Evolutionary conservation across 64 coral and sea anemone genomes (phyloP).

Genomic region (Pocillopora verrucosa): DNA sequence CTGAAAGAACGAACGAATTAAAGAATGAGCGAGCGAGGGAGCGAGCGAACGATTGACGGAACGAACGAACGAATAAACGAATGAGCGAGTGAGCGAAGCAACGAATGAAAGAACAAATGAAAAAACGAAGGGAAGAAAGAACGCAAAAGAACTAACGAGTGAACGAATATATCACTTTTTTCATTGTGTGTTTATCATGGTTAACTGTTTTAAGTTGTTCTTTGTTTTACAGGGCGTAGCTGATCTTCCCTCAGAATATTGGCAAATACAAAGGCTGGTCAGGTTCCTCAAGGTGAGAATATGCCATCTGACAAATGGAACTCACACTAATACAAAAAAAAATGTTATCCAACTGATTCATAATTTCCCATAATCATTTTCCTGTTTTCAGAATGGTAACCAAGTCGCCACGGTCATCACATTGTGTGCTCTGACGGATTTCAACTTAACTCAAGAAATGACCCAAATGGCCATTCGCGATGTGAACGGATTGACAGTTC

Average conservation of each 20-base stretch:
- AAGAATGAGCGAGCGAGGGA: too few species aligned
- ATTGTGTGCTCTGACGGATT: slow-evolving; percentile 84
- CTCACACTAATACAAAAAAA: not conserved
- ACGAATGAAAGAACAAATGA: too few species aligned
- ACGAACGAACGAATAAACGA: too few species aligned
- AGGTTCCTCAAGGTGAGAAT: slow-evolving; percentile 79
- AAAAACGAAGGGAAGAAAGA: too few species aligned
- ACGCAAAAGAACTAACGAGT: too few species aligned
- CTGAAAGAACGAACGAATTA: too few species aligned
- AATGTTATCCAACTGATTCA: not conserved
- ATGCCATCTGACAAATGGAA: not conserved
- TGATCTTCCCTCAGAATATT: slow-evolving; percentile 86
- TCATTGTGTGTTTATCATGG: too few species aligned
- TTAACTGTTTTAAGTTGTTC: not conserved
- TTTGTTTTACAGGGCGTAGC: slow-evolving; percentile 45
- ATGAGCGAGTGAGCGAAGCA: too few species aligned
- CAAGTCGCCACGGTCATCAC: slow-evolving; percentile 84
- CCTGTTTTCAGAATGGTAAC: slow-evolving; percentile 81
- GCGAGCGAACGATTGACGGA: too few species aligned
- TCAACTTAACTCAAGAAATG: slow-evolving; percentile 81
- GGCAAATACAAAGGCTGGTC: slow-evolving; percentile 91
- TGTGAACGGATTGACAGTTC: slow-evolving; percentile 69
- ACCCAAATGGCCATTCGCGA: slow-evolving; percentile 90
- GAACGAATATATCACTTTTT: too few species aligned
- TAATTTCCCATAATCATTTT: not conserved